These are phyloP conservation scores for Corapipo altera DNA, from an alignment of 2,113 vertebrate genomes.

Conservation along the genomic window DNA sequence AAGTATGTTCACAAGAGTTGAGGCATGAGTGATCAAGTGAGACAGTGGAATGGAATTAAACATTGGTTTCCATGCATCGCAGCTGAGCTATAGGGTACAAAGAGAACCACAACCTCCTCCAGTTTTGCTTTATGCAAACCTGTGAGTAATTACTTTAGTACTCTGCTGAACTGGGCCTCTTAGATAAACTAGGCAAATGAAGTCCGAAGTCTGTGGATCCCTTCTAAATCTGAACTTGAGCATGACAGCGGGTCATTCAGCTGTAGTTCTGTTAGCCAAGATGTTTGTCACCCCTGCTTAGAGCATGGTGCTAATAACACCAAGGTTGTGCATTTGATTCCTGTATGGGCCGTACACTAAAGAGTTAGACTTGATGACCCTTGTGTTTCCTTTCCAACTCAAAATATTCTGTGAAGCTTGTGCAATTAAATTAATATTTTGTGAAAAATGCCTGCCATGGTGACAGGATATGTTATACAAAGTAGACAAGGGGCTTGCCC, in stretches of 20 bases:
- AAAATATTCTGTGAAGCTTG: neutral
- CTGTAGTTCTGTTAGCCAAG: neutral
- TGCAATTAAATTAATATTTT: neutral
- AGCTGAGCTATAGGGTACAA: neutral
- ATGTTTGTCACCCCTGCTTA: neutral
- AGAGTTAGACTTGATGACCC: neutral
- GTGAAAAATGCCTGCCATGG: neutral
- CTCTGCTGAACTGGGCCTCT: neutral
- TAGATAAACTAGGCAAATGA: neutral
- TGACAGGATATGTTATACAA: neutral
- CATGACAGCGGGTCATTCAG: neutral
- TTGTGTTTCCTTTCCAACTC: neutral
- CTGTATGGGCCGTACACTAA: neutral
- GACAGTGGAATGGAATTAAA: neutral
- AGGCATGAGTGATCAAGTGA: neutral
- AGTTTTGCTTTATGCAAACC: constrained; percentile 1
- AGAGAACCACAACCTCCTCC: neutral
- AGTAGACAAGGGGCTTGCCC: neutral
- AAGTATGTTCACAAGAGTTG: neutral
- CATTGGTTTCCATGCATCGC: neutral
- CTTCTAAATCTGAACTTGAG: neutral
- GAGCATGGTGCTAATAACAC: neutral
- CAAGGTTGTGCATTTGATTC: neutral
- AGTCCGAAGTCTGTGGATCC: neutral
- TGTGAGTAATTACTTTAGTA: neutral